Base-by-base conservation (phyloP, 2,888 invertebrate species). In the Eupeodes latifasciatus region DNA sequence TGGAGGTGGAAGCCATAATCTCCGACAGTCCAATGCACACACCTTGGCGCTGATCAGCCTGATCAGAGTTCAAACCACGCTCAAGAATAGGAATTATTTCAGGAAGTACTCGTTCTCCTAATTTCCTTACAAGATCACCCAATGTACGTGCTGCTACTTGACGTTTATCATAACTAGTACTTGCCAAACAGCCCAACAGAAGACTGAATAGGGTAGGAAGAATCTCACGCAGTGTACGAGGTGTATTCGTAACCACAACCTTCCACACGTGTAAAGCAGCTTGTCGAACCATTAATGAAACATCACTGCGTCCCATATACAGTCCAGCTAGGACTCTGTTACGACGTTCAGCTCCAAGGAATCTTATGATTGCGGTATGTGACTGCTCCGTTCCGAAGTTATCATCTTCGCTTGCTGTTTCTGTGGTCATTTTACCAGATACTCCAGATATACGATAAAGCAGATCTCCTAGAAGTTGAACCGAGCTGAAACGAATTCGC, bases 231-330 rank as follows among this genome's bases (percentile, higher is more conserved):
- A 99, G 94, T 0, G 99, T 99, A 92, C 98, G 96, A 0, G 99
- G 99, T 0, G 99, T 99, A 93, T 99, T 99, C 1, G 99, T 98
- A 1, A 99, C 99, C 1, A 99, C 98, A 90, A 99, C 98, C 95
- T 99, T 99, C 99, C 99, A 99, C 0, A 99, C 99, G 93, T 99
- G 99, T 80, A 99, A 95, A 10, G 99, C 99, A 0, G 99, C 98
- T 94, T 99, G 99, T 0, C 99, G 95, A 36, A 99, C 99, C 96
- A 98, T 97, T 72, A 99, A 94, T 4, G 99, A 98, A 0, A 99
- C 98, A 92, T 99, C 99, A 74, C 98, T 98, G 79, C 99, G 95
- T 4, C 99, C 98, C 98, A 99, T 99, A 93, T 99, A 99, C 59
- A 99, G 94, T 0, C 98, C 98, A 36, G 99, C 98, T 75, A 99